phyloP scores from a whole-genome alignment of 2,113 vertebrate genomes.

The Eurystomus gularis region DNA sequence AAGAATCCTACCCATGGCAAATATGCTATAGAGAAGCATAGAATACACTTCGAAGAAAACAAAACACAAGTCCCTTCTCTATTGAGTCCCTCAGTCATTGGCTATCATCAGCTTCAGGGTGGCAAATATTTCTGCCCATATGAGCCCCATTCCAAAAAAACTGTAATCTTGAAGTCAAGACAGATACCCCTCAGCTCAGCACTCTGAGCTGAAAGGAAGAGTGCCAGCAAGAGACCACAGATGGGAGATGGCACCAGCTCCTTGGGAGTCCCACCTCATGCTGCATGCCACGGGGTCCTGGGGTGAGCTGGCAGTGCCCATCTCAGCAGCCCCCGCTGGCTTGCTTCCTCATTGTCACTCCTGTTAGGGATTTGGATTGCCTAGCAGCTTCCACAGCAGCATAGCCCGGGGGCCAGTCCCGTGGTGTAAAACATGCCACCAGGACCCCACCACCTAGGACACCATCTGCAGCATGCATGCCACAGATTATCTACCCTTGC shows the following conservation, averaged over 20 bases:
- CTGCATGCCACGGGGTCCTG: fast-evolving
- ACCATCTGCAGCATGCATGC: fast-evolving
- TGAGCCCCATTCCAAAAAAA: not conserved
- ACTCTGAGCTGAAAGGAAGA: not conserved
- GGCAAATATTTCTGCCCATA: not conserved
- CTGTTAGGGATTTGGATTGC: not conserved
- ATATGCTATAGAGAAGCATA: not conserved
- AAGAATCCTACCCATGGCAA: not conserved
- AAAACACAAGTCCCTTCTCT: not conserved
- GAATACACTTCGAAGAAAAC: not conserved
- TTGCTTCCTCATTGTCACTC: not conserved
- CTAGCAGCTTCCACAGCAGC: not conserved
- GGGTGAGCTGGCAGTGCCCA: not conserved
- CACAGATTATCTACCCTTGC: not conserved
- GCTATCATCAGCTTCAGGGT: not conserved
- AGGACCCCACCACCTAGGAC: not conserved
- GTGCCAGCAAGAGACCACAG: slow-evolving; percentile 8
- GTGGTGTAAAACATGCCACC: fast-evolving
- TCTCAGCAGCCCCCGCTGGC: not conserved
- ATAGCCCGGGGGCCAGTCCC: not conserved
- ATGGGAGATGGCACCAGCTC: slow-evolving; percentile 30
- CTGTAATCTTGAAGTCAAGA: not conserved
- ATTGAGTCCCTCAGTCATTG: not conserved
- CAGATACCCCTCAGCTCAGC: not conserved
- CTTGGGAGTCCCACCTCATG: not conserved